These are phyloP conservation scores for Diadromus collaris DNA, from an alignment of 2,888 invertebrate genomes.

Conservation along the genomic window DNA sequence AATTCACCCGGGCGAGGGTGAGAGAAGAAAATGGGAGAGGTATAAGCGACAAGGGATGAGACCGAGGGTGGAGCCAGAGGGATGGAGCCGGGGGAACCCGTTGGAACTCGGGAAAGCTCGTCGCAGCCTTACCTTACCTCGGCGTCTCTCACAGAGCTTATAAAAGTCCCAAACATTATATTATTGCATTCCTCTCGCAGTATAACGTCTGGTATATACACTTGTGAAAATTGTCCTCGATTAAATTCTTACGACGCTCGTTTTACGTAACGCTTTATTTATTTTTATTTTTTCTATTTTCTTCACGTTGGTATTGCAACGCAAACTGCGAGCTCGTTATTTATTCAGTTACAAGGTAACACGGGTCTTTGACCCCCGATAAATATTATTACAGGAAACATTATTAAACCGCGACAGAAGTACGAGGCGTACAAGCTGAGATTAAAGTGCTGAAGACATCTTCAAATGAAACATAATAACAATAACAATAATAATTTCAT, in stretches of 20 bases:
- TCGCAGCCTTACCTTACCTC: conserved; percentile 44
- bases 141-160: conserved; percentile 58
- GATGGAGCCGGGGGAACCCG: conserved; percentile 15
- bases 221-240: conserved; percentile 48
- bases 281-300: conserved; percentile 18
- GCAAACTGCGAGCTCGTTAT: not conserved
- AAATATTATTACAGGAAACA: too few species aligned
- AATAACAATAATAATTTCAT: not conserved
- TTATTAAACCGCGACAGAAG: too few species aligned
- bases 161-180: conserved; percentile 59
- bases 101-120: conserved; percentile 54
- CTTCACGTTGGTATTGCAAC: not conserved
- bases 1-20: conserved; percentile 23
- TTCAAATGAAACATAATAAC: too few species aligned
- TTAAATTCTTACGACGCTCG: conserved; percentile 42
- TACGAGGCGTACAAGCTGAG: too few species aligned
- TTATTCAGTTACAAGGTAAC: not conserved
- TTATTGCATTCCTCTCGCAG: conserved; percentile 59
- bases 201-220: conserved; percentile 51
- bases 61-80: conserved; percentile 23
- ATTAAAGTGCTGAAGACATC: too few species aligned
- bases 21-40: conserved; percentile 33
- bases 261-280: conserved; percentile 31
- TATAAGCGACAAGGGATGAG: conserved; percentile 48
- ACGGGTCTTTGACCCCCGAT: not conserved